Evolutionary conservation across 2,888 invertebrate genomes (phyloP).

Genomic region (Saturnia japonica): DNA sequence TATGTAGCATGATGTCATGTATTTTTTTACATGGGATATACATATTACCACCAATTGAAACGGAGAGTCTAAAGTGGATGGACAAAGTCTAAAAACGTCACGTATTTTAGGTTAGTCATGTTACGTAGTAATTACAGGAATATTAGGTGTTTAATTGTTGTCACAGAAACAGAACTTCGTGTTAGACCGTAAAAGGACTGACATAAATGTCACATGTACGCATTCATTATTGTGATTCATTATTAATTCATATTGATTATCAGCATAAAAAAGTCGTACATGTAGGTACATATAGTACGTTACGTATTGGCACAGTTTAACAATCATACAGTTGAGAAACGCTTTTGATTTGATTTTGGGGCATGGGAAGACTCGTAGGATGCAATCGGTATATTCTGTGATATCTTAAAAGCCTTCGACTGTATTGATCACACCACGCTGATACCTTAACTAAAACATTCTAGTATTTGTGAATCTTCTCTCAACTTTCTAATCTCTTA

Average conservation of each 20-base stretch:
- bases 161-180: background rate
- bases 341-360: no score
- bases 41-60: background rate
- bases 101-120: background rate
- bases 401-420: no score
- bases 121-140: constrained; percentile 10
- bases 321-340: no score
- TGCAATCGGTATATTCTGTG: no score
- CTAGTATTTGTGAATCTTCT: no score
- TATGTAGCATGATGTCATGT: background rate
- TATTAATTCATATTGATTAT: background rate
- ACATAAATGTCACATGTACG: background rate
- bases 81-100: constrained; percentile 11
- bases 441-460: no score
- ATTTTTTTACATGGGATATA: background rate
- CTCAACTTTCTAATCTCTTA: no score
- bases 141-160: background rate
- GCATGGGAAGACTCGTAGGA: no score
- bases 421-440: no score
- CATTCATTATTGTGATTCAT: background rate
- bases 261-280: background rate
- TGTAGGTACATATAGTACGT: background rate
- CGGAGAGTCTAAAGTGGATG: background rate
- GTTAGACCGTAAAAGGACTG: constrained; percentile 2
- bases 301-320: no score